A percentile compares a stretch with the other conserved stretches of the same genome.
These are phyloP conservation scores for Leptoclinus maculatus DNA, from an alignment of 2,797 vertebrate species.

Conservation along the genomic window DNA sequence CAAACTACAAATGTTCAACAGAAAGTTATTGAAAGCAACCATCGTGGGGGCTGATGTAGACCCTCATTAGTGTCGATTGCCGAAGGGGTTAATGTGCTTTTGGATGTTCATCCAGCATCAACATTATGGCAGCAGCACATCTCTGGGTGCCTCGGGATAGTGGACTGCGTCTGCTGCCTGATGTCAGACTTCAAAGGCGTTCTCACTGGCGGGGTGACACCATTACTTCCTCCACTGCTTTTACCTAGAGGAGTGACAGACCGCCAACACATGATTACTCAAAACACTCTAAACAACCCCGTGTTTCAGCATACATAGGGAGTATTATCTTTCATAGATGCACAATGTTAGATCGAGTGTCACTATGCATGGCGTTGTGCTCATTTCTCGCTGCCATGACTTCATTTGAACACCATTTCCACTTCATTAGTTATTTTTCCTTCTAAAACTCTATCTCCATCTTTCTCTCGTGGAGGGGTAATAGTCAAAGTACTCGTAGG, in stretches of 20 bases:
- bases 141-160: background rate
- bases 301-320: background rate
- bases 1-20: background rate
- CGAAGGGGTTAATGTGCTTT: conserved; percentile 25
- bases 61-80: background rate
- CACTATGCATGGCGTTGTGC: background rate
- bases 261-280: conserved; percentile 1
- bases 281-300: background rate
- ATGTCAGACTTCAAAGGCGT: conserved; percentile 70
- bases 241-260: conserved; percentile 23
- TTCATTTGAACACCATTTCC: conserved; percentile 5
- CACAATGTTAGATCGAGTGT: background rate
- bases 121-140: conserved; percentile 26
- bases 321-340: background rate
- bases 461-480: background rate
- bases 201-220: conserved; percentile 32
- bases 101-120: conserved; percentile 36
- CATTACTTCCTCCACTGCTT: conserved; percentile 19
- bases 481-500: background rate
- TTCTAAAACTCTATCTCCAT: background rate
- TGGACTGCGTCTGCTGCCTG: conserved; percentile 23
- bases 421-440: background rate
- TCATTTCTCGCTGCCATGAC: background rate
- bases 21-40: background rate
- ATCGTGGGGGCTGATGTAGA: background rate